Conservation (phyloP, 2,888 invertebrate species). For the Capitulum mitella region DNA sequence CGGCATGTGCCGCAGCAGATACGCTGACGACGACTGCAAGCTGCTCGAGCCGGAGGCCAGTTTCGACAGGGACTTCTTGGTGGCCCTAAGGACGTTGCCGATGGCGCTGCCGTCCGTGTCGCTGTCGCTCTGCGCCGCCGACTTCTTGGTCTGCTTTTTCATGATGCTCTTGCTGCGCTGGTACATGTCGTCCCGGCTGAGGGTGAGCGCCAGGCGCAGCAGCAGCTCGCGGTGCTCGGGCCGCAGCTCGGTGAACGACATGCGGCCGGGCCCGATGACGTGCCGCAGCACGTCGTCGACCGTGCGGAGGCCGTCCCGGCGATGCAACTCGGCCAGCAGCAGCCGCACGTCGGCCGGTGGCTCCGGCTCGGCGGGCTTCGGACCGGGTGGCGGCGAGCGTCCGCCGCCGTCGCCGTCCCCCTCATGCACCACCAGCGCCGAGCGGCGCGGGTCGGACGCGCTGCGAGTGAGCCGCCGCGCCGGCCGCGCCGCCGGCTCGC, state of each 20-base stretch:
- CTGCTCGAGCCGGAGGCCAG: constrained; percentile 34
- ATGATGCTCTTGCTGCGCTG: constrained; percentile 82
- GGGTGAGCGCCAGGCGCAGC: constrained; percentile 72
- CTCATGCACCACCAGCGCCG: constrained; percentile 36
- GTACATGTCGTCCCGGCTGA: constrained; percentile 84
- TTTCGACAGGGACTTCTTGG: constrained; percentile 37
- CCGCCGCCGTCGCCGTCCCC: constrained; percentile 55
- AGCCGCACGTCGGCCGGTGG: constrained; percentile 51
- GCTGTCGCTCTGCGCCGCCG: constrained; percentile 29
- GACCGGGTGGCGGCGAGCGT: constrained; percentile 28
- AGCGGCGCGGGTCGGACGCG: constrained; percentile 30
- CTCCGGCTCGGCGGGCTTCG: constrained; percentile 49
- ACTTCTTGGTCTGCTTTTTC: constrained; percentile 61
- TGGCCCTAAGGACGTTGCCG: constrained; percentile 36
- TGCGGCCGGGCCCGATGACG: constrained; percentile 83
- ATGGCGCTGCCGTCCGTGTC: constrained; percentile 35
- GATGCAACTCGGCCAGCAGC: constrained; percentile 37
- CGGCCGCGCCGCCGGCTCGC: constrained; percentile 13
- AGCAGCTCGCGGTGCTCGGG: constrained; percentile 86
- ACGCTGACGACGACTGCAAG: constrained; percentile 29
- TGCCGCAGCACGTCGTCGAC: constrained; percentile 65
- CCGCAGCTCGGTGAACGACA: constrained; percentile 86
- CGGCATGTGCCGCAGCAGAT: constrained; percentile 31
- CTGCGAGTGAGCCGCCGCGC: constrained; percentile 31
- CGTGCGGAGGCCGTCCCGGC: constrained; percentile 68